These are phyloP conservation scores for Cotesia chilonis DNA, from an alignment of 1,140 invertebrate genomes.

Conservation along the genomic window DNA sequence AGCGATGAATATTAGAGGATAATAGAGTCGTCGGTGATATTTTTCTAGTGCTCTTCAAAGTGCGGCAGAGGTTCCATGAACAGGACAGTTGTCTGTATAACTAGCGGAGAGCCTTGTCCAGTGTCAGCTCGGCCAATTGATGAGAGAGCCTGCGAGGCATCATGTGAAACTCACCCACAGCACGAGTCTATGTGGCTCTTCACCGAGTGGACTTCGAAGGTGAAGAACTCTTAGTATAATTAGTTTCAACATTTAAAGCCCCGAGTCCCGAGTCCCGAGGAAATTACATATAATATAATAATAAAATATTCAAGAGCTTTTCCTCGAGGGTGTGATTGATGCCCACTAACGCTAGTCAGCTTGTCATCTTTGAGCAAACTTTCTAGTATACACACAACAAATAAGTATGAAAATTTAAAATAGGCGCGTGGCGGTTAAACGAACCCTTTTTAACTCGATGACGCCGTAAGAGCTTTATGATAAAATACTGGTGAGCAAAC, in stretches of 20 bases:
- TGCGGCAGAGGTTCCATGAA: slow-evolving; percentile 54
- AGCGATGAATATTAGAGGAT: background rate
- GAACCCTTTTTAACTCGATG: background rate
- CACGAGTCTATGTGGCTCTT: slow-evolving; percentile 50
- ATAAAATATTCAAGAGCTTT: background rate
- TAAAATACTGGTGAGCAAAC: slow-evolving; percentile 25
- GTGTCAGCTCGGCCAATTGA: slow-evolving; percentile 47
- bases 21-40: background rate
- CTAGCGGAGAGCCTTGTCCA: slow-evolving; percentile 49
- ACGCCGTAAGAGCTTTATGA: slow-evolving; percentile 1
- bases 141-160: slow-evolving; percentile 49
- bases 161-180: slow-evolving; percentile 43
- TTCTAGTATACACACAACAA: background rate
- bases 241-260: background rate
- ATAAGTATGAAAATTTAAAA: background rate
- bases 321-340: slow-evolving; percentile 22
- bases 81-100: slow-evolving; percentile 57
- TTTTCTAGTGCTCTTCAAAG: slow-evolving; percentile 53
- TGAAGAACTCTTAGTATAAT: slow-evolving; percentile 35
- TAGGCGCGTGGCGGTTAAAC: background rate
- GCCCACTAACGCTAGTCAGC: background rate
- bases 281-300: too few species aligned
- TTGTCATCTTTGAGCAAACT: background rate
- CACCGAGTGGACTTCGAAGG: slow-evolving; percentile 57
- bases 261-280: too few species aligned